A percentile compares a stretch with the other conserved stretches of the same genome.
Evolutionary conservation across 92 coral and sea anemone species (phyloP).

Genomic region (Parazoanthus swiftii): DNA sequence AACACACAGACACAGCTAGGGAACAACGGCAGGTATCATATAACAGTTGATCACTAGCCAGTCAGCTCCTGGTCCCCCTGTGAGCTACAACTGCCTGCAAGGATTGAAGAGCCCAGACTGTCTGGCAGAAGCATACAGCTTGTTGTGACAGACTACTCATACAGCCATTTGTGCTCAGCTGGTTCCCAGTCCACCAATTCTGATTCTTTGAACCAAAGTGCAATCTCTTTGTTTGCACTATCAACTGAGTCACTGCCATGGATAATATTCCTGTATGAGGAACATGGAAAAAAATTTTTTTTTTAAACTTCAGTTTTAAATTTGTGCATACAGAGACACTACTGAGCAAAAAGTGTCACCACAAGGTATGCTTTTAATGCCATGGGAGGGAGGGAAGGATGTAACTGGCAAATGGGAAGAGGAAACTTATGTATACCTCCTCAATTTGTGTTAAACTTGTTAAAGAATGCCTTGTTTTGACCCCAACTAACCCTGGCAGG

Average conservation of each 20-base stretch:
- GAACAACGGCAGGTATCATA: background rate
- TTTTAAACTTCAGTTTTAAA: background rate
- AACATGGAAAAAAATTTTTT: background rate
- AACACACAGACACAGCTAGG: background rate
- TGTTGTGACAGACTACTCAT: conserved; percentile 48
- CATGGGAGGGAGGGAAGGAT: too few species aligned
- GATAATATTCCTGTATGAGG: conserved; percentile 70
- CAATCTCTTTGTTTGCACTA: conserved; percentile 88
- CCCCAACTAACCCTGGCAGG: too few species aligned
- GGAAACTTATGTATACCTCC: too few species aligned
- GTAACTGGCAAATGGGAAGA: too few species aligned
- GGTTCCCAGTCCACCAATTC: conserved; percentile 85
- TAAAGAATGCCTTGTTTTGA: too few species aligned
- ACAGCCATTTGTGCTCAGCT: conserved; percentile 63
- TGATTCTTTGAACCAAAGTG: conserved; percentile 77
- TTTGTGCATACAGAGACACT: background rate
- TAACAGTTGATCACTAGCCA: background rate
- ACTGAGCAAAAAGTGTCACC: too few species aligned
- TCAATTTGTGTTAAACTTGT: too few species aligned
- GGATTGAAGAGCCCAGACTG: background rate
- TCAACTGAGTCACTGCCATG: conserved; percentile 97
- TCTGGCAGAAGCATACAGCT: background rate
- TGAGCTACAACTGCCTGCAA: background rate
- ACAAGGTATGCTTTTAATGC: too few species aligned
- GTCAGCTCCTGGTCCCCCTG: background rate